These are phyloP conservation scores for Euphydryas editha DNA, from an alignment of 2,888 invertebrate genomes.

Conservation along the genomic window DNA sequence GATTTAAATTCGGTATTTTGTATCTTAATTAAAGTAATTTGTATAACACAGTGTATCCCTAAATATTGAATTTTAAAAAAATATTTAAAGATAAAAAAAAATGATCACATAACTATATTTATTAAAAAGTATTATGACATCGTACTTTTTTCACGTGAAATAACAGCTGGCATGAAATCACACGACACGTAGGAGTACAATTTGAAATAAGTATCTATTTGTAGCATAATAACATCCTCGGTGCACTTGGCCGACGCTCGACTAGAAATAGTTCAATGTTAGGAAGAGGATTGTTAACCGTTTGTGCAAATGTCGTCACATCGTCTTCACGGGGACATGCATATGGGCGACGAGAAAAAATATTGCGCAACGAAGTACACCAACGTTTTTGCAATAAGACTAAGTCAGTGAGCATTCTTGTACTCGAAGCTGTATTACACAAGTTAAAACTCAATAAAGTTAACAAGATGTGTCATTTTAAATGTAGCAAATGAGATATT, in stretches of 20 bases:
- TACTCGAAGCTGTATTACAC: not conserved
- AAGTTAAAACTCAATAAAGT: not conserved
- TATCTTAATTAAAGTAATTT: too few species aligned
- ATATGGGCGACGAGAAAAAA: slow-evolving; percentile 28
- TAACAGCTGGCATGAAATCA: slow-evolving; percentile 33
- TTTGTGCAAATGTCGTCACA: slow-evolving; percentile 71
- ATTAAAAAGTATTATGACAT: not conserved
- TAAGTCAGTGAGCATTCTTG: not conserved
- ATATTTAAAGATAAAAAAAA: too few species aligned
- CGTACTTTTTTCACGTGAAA: not conserved
- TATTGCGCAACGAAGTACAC: slow-evolving; percentile 41
- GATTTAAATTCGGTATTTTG: too few species aligned
- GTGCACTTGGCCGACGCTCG: slow-evolving; percentile 76
- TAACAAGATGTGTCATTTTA: not conserved
- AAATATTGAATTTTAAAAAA: too few species aligned
- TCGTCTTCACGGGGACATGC: slow-evolving; percentile 48
- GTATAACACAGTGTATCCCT: too few species aligned
- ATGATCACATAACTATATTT: too few species aligned
- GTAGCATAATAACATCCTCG: slow-evolving; percentile 69
- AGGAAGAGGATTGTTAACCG: slow-evolving; percentile 74
- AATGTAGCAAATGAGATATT: not conserved
- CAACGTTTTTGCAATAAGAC: slow-evolving; percentile 5
- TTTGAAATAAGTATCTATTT: slow-evolving; percentile 67
- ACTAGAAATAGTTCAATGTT: slow-evolving; percentile 80
- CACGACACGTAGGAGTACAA: slow-evolving; percentile 41